Percentiles rank a stretch among this genome's conserved stretches.
Evolutionary conservation across 2,888 invertebrate species (phyloP).

Genomic region (Parnassius orleans): DNA sequence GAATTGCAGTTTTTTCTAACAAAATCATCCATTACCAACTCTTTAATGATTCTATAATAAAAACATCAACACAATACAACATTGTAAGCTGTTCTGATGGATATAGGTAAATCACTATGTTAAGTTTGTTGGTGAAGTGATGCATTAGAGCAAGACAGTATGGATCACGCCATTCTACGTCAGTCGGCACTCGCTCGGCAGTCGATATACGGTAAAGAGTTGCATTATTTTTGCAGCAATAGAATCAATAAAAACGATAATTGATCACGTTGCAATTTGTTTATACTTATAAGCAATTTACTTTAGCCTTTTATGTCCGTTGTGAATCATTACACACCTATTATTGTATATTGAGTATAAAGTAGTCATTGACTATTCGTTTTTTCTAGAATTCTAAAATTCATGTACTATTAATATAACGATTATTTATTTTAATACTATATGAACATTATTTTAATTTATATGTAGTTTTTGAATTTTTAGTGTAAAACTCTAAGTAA

Average conservation of each 20-base stretch:
- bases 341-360: background rate
- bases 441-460: too few species aligned
- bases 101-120: slow-evolving; percentile 4
- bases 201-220: slow-evolving; percentile 7
- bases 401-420: too few species aligned
- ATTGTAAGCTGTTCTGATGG: slow-evolving; percentile 18
- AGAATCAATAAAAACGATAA: slow-evolving; percentile 33
- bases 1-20: slow-evolving; percentile 5
- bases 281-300: slow-evolving; percentile 5
- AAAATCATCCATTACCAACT: slow-evolving; percentile 10
- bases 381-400: background rate
- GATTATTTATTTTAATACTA: too few species aligned
- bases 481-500: too few species aligned
- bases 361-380: background rate
- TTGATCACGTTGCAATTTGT: slow-evolving; percentile 23
- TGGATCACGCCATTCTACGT: slow-evolving; percentile 52
- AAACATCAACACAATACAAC: slow-evolving; percentile 1
- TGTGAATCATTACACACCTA: slow-evolving; percentile 12
- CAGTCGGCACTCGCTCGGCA: slow-evolving; percentile 27
- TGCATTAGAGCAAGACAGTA: slow-evolving; percentile 36
- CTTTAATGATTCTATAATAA: background rate
- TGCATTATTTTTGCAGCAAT: slow-evolving; percentile 31
- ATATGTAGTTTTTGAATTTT: too few species aligned
- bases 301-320: slow-evolving; percentile 12
- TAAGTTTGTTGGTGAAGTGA: slow-evolving; percentile 30